A percentile compares a stretch with the other conserved stretches of the same genome.
Conservation (phyloP, 2,797 vertebrate genomes). For the Bovichtus diacanthus region DNA sequence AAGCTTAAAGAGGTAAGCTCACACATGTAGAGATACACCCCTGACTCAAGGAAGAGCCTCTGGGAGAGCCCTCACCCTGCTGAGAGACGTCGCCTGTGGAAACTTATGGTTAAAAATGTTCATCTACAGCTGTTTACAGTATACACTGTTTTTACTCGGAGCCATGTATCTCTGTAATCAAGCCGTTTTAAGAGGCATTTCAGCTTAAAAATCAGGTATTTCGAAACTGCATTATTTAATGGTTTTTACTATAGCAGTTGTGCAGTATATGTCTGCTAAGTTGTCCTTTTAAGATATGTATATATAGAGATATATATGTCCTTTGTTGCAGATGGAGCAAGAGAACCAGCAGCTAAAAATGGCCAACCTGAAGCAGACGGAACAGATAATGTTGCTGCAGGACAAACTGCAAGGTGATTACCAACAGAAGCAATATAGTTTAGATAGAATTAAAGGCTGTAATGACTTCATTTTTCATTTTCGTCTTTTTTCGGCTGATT, state of each 20-base stretch:
- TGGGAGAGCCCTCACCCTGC: conserved; percentile 18
- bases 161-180: neutral
- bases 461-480: neutral
- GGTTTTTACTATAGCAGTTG: neutral
- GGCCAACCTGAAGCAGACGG: conserved; percentile 88
- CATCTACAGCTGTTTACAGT: neutral
- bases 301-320: neutral
- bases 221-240: neutral
- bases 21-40: conserved; percentile 27
- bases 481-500: neutral
- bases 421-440: neutral
- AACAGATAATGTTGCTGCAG: conserved; percentile 90
- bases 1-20: conserved; percentile 92
- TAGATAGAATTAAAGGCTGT: neutral
- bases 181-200: neutral
- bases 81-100: conserved; percentile 3
- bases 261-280: neutral
- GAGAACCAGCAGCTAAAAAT: conserved; percentile 93
- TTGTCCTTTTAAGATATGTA: neutral
- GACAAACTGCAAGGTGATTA: conserved; percentile 89
- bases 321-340: conserved; percentile 88
- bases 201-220: neutral
- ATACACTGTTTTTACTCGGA: neutral
- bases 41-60: conserved; percentile 18
- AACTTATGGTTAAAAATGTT: neutral